These are phyloP conservation scores for Terebella lapidaria DNA, from an alignment of 2,888 invertebrate genomes.

Conservation along the genomic window DNA sequence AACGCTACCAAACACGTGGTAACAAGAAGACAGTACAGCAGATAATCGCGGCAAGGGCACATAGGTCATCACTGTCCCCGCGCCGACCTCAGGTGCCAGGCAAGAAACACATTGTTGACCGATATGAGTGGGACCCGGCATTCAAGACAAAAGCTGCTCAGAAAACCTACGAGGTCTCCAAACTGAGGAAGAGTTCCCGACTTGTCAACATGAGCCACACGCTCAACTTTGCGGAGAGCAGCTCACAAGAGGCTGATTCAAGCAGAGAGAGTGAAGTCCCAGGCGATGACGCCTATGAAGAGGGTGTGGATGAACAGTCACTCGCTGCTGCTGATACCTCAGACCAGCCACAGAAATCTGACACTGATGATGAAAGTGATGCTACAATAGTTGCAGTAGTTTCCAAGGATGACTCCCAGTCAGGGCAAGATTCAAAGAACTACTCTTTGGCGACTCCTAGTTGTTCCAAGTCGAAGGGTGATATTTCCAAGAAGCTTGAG, in stretches of 20 bases:
- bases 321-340: neutral
- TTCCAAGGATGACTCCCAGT: no score
- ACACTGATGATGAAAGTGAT: neutral
- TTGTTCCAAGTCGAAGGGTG: no score
- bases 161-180: neutral
- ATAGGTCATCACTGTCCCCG: no score
- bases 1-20: neutral
- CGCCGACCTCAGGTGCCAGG: no score
- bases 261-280: neutral
- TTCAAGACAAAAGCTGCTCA: neutral
- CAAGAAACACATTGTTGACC: no score
- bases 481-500: no score
- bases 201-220: neutral
- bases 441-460: no score
- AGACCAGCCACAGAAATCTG: neutral
- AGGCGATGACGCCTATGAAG: no score
- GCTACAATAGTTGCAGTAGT: no score
- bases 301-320: neutral
- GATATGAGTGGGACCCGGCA: no score
- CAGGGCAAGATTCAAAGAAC: no score
- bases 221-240: neutral
- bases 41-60: neutral
- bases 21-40: neutral
- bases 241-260: neutral
- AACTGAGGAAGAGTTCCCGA: neutral